These are phyloP conservation scores for Drosophila atroscutellata DNA, from an alignment of 2,888 invertebrate genomes.

Conservation along the genomic window DNA sequence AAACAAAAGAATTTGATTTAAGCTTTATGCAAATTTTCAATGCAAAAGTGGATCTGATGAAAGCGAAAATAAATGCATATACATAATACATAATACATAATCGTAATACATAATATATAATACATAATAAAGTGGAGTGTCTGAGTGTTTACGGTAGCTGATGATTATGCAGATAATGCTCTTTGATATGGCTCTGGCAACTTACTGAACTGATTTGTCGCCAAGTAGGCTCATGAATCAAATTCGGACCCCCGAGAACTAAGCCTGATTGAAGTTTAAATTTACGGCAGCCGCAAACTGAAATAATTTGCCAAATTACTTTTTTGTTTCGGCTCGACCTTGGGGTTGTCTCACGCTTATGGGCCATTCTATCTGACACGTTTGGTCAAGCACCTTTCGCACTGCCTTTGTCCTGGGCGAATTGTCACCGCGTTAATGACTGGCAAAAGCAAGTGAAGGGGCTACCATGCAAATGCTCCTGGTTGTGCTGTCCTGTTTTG, in stretches of 20 bases:
- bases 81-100: constrained; percentile 12
- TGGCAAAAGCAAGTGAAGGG: constrained; percentile 31
- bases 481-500: constrained; percentile 29
- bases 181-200: constrained; percentile 38
- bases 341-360: constrained; percentile 33
- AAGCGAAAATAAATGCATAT: constrained; percentile 12
- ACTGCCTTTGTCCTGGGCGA: constrained; percentile 55
- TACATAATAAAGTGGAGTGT: constrained; percentile 45
- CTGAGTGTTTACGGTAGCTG: constrained; percentile 58
- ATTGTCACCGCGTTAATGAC: constrained; percentile 72
- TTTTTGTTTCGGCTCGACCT: constrained; percentile 66
- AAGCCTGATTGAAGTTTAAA: constrained; percentile 75
- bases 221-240: constrained; percentile 52
- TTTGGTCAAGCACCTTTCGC: constrained; percentile 74
- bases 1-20: constrained; percentile 58
- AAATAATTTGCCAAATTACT: constrained; percentile 79
- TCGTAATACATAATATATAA: constrained; percentile 13
- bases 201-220: constrained; percentile 65
- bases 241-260: constrained; percentile 34
- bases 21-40: constrained; percentile 35
- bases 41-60: constrained; percentile 7
- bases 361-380: constrained; percentile 58
- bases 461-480: constrained; percentile 13
- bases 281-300: constrained; percentile 74
- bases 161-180: constrained; percentile 52